Base-by-base conservation (phyloP, 2,797 vertebrate genomes). In the Antrozous pallidus region DNA sequence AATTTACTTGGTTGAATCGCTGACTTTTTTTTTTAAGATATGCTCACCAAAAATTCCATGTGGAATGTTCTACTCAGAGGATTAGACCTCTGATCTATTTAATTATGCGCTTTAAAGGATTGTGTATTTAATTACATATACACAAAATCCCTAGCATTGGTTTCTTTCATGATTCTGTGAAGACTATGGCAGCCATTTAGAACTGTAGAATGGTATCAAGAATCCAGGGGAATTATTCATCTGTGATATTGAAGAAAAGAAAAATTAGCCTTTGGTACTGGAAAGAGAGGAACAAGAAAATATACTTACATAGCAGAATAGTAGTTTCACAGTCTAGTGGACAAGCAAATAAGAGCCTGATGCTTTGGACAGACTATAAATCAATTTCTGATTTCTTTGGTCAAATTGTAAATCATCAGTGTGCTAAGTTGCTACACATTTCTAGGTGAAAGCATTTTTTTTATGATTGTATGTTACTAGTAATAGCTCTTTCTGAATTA, bases 361-460 rank as follows among this genome's bases (percentile, higher is more conserved):
- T 97, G 82, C 47, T 61, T 89, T 96, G 94, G 84, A 96, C 94
- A 97, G 95, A 96, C 94, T 95, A 78, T 97, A 97, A 97, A 98
- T 97, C 84, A 91, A 58, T 96, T 96, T 97, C 94, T 74, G 81
- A 74, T 97, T 82, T 91, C 94, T 93, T 92, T 97, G 95, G 89
- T 97, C 92, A 97, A 97, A 94, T 86, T 97, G 92, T 97, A 98
- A 97, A 97, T 98, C 93, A 97, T 94, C 86, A 26, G 83, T 95
- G 38, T 74, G 71, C 58, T 94, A 81, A 73, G 16, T 79, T 92
- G 54, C 58, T 92, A 51, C 79, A 56, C 45, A 20, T 94, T 97
- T 97, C 92, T 94, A 49, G 90, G 96, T 87, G 58, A 84, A 82
- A 69, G 67, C 79, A 45, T 61, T 49, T 92, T 84, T 84, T 91